Evolutionary conservation across 2,113 vertebrate species (phyloP), one percentile per base, ranked within the genome.

Genomic region (Chlorocebus sabaeus): DNA sequence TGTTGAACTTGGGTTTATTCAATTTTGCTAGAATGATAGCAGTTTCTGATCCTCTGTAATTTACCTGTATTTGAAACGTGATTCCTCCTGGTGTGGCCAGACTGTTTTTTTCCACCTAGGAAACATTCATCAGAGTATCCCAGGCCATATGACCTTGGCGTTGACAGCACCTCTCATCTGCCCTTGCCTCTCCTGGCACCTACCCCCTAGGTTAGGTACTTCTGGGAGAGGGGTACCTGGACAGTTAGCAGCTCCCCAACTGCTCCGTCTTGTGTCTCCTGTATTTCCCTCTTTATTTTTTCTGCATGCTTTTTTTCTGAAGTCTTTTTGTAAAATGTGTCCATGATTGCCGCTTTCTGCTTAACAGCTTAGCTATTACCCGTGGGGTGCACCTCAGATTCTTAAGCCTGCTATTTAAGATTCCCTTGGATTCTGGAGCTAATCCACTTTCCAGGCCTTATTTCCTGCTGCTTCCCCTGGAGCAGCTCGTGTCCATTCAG

Each of bases 41-140:
- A 50, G 18, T 80, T 89, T 86, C 25, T 76, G 30, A 81, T 93
- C 79, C 80, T 89, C 32, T 93, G 72, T 72, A 73, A 73, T 73
- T 89, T 73, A 40, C 59, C 75, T 72, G 20, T 88, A 27, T 79
- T 88, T 93, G 93, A 95, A 93, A 89, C 27, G 43, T 13, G 55
- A 73, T 50, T 61, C 48, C 27, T 13, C 2, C 14, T 23, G 25
- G 14, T 75, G 48, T 45, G 61, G 13, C 67, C 55, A 92, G 7
- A 75, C 67, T 79, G 17, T 57, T 50, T 38, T 61, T 40, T 73
- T 57, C 55, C n/a, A 12, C 35, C 9, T n/a, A 57, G 73, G 48
- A 83, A 45, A 22, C 83, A 43, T 35, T 85, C 40, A 38, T 20
- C 12, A 83, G 35, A 16, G 70, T 72, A 3, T 80, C 82, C 40